phyloP scores from a whole-genome alignment of 1,140 invertebrate species.

The Pseudachorutes palmiensis region DNA sequence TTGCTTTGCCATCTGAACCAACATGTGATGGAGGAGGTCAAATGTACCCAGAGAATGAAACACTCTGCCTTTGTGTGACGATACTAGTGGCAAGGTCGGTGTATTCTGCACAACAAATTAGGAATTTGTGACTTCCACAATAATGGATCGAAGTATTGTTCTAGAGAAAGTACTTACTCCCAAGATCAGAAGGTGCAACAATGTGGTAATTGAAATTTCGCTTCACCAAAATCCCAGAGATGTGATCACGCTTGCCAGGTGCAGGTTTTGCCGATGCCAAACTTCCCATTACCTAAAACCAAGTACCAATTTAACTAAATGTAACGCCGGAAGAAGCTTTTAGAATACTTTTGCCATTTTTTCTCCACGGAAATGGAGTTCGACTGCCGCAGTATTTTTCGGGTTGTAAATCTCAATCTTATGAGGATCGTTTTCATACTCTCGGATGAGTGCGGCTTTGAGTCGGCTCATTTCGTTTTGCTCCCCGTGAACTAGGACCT shows the following conservation, averaged over 20 bases:
- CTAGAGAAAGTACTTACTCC: conserved; percentile 53
- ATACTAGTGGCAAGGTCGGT: conserved; percentile 90
- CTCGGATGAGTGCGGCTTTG: conserved; percentile 84
- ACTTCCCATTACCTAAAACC: conserved; percentile 72
- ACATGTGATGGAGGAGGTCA: conserved; percentile 67
- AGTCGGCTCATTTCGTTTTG: conserved; percentile 96
- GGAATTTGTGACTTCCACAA: not conserved
- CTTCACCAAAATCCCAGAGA: conserved; percentile 92
- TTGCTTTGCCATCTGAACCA: conserved; percentile 73
- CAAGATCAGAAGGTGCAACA: conserved; percentile 78
- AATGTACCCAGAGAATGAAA: conserved; percentile 75
- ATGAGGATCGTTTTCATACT: conserved; percentile 84
- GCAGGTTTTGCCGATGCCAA: conserved; percentile 77
- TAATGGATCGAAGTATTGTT: not conserved
- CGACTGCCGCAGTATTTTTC: conserved; percentile 84
- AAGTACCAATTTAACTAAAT: too few relatives aligned
- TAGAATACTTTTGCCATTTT: conserved; percentile 84
- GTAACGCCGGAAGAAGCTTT: too few relatives aligned
- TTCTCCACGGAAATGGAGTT: conserved; percentile 90
- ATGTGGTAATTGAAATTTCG: conserved; percentile 98
- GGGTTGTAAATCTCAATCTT: conserved; percentile 93
- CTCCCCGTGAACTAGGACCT: conserved; percentile 95
- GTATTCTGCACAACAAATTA: conserved; percentile 58
- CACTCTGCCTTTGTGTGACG: conserved; percentile 80
- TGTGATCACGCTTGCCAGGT: conserved; percentile 60